Evolutionary conservation across 2,888 invertebrate species (phyloP).

Genomic region (Frankliniella intonsa): DNA sequence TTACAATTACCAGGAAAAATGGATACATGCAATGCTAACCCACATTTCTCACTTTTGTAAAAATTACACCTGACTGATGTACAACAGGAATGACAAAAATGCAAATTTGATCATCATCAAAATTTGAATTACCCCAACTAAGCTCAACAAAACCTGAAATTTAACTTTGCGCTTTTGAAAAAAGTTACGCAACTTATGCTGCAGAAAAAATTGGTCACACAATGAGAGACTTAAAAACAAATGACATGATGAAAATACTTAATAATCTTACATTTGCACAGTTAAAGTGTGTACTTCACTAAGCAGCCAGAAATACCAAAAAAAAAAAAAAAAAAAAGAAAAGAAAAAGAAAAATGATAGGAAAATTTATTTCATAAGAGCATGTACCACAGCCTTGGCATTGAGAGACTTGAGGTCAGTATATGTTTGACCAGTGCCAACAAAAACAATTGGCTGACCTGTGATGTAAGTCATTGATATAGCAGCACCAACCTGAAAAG

Average conservation of each 20-base stretch:
- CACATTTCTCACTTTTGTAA: too few species aligned
- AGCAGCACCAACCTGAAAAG: slow-evolving; percentile 81
- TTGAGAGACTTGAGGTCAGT: slow-evolving; percentile 95
- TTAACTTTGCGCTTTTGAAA: too few species aligned
- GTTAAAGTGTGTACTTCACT: too few species aligned
- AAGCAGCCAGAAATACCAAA: background rate
- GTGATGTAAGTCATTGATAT: slow-evolving; percentile 99
- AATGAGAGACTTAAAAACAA: background rate
- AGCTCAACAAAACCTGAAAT: too few species aligned
- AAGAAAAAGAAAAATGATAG: background rate
- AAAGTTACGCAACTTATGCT: background rate
- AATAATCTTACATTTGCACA: background rate
- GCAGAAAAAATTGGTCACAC: background rate
- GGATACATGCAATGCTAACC: too few species aligned
- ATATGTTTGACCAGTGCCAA: slow-evolving; percentile 99
- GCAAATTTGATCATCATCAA: background rate
- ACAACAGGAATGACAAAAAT: background rate
- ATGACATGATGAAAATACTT: background rate
- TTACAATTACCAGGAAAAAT: too few species aligned
- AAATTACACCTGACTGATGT: too few species aligned
- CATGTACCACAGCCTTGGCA: slow-evolving; percentile 91
- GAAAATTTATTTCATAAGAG: slow-evolving; percentile 77
- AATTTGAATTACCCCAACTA: too few species aligned
- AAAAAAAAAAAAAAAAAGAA: background rate
- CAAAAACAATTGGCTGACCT: slow-evolving; percentile 98